Conservation (phyloP, 2,888 invertebrate genomes). For the Euphydryas editha region DNA sequence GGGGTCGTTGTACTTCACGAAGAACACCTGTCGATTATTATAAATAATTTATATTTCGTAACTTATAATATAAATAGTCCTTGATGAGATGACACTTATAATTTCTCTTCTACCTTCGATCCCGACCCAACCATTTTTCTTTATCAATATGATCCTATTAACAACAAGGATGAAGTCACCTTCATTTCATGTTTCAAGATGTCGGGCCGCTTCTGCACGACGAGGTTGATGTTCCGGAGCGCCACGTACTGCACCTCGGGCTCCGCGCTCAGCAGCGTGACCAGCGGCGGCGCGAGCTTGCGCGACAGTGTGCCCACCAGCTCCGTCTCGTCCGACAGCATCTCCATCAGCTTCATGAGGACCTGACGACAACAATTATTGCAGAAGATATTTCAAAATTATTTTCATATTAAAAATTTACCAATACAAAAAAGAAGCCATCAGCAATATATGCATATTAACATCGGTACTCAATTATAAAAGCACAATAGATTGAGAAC, state of each 20-base stretch:
- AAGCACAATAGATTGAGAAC: no score
- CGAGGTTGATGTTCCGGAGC: conserved; percentile 98
- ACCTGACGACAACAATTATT: conserved; percentile 78
- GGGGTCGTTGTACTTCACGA: conserved; percentile 99
- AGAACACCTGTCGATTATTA: conserved; percentile 87
- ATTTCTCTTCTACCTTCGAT: no score
- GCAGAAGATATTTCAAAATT: no score
- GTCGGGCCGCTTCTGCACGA: conserved; percentile 99
- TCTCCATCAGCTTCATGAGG: conserved; percentile 99
- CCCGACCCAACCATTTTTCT: no score
- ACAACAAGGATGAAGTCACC: conserved; percentile 72
- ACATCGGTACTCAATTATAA: no score
- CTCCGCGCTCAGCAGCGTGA: conserved; percentile 98
- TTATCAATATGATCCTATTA: neutral
- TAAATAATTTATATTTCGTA: neutral
- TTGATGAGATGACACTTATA: no score
- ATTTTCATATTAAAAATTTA: no score
- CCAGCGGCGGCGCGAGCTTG: conserved; percentile 99
- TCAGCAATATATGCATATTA: no score
- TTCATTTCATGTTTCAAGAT: conserved; percentile 99
- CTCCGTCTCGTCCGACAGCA: conserved; percentile 96
- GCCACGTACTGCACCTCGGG: conserved; percentile 99
- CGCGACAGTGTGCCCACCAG: conserved; percentile 97
- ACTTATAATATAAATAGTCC: neutral
- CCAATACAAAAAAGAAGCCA: no score